Conservation (phyloP, 64 coral and sea anemone species). For the Acropora yongei region DNA sequence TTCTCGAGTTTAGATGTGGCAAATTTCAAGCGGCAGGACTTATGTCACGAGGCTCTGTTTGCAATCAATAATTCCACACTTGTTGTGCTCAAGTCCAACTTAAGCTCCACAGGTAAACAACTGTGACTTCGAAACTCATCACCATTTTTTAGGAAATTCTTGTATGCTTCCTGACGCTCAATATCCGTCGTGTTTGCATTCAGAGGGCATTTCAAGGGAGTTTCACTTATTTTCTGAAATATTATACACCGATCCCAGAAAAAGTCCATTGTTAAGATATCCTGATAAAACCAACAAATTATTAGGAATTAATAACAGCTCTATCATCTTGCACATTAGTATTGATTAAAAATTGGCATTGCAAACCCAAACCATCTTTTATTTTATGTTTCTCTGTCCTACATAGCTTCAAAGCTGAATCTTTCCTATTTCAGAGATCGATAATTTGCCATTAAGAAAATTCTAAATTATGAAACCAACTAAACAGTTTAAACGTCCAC, state of each 20-base stretch:
- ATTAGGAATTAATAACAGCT: background rate
- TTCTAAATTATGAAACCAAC: constrained; percentile 4
- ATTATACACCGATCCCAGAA: constrained; percentile 43
- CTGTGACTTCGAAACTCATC: constrained; percentile 34
- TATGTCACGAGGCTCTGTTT: constrained; percentile 47
- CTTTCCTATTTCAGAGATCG: background rate
- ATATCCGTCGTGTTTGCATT: constrained; percentile 31
- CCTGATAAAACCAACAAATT: constrained; percentile 18
- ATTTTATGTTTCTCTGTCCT: constrained; percentile 6
- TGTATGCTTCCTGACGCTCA: constrained; percentile 19
- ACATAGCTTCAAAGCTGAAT: constrained; percentile 27
- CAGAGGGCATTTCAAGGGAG: constrained; percentile 34
- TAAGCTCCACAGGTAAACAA: constrained; percentile 36
- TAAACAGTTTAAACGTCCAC: background rate
- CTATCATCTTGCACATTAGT: constrained; percentile 14
- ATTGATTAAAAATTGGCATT: constrained; percentile 17
- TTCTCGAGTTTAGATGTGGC: constrained; percentile 17
- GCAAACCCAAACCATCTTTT: constrained; percentile 28
- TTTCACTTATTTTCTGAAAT: constrained; percentile 44
- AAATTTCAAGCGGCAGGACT: constrained; percentile 52
- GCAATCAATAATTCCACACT: constrained; percentile 39
- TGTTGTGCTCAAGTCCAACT: constrained; percentile 24
- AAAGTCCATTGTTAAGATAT: constrained; percentile 29
- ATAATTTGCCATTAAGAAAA: constrained; percentile 1
- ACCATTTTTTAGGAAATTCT: constrained; percentile 10